These are phyloP conservation scores for Noctuana brunneofusca DNA, from an alignment of 2,888 invertebrate genomes.

Conservation along the genomic window DNA sequence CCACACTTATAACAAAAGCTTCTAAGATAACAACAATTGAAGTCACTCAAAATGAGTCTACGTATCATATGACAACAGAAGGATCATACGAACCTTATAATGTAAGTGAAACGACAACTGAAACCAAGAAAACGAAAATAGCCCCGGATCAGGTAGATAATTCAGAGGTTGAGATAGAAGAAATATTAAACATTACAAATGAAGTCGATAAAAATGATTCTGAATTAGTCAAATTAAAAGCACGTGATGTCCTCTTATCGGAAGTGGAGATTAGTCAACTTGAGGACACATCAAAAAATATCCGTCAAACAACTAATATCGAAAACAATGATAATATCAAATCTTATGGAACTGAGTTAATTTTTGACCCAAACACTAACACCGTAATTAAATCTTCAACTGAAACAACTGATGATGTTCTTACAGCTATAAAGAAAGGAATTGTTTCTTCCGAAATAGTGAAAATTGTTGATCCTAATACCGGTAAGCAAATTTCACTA, in stretches of 20 bases:
- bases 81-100: constrained; percentile 47
- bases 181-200: not conserved
- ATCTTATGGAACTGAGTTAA: constrained; percentile 53
- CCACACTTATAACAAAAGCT: constrained; percentile 57
- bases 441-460: constrained; percentile 86
- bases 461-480: constrained; percentile 86
- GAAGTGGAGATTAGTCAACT: not conserved
- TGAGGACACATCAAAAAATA: not conserved
- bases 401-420: constrained; percentile 85
- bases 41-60: constrained; percentile 61
- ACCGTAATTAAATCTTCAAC: constrained; percentile 86
- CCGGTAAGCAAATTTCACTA: constrained; percentile 86
- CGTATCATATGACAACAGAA: constrained; percentile 57
- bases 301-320: not conserved
- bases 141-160: constrained; percentile 53
- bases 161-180: constrained; percentile 13
- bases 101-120: constrained; percentile 44
- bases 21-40: constrained; percentile 65
- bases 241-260: not conserved
- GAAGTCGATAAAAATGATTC: not conserved
- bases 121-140: constrained; percentile 47
- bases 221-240: not conserved
- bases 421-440: constrained; percentile 89
- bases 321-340: not conserved
- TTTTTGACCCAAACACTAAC: constrained; percentile 89